Conservation (phyloP, 2,797 vertebrate species). For the Danio kyathit region DNA sequence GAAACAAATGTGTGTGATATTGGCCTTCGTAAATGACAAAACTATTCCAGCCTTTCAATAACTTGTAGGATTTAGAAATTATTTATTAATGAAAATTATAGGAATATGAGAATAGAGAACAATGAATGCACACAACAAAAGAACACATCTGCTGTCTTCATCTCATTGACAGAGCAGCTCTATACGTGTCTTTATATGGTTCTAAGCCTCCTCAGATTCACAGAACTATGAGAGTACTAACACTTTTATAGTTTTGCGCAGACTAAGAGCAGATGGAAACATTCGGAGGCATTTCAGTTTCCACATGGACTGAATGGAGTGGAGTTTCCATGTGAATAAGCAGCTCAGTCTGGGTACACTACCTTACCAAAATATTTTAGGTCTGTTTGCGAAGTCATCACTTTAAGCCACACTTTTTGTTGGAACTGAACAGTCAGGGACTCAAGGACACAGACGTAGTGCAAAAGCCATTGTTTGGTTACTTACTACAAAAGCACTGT, state of each 20-base stretch:
- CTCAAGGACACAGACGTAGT: not conserved
- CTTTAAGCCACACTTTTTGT: constrained; percentile 45
- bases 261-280: constrained; percentile 47
- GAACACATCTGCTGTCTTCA: not conserved
- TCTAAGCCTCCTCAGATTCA: constrained; percentile 33
- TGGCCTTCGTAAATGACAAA: not conserved
- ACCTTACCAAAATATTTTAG: constrained; percentile 29
- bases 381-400: constrained; percentile 44
- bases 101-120: not conserved
- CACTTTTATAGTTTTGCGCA: constrained; percentile 31
- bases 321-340: constrained; percentile 52
- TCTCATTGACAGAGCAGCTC: not conserved
- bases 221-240: constrained; percentile 23
- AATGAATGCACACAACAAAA: not conserved
- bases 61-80: not conserved
- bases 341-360: constrained; percentile 26
- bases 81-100: not conserved
- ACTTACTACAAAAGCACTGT: not conserved
- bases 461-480: not conserved
- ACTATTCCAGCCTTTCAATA: not conserved
- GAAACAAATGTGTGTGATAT: not conserved
- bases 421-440: not conserved
- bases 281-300: constrained; percentile 34
- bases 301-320: constrained; percentile 20
- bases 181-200: constrained; percentile 13